Conservation (phyloP, 2,113 vertebrate species). For the Rhinoptilus africanus region DNA sequence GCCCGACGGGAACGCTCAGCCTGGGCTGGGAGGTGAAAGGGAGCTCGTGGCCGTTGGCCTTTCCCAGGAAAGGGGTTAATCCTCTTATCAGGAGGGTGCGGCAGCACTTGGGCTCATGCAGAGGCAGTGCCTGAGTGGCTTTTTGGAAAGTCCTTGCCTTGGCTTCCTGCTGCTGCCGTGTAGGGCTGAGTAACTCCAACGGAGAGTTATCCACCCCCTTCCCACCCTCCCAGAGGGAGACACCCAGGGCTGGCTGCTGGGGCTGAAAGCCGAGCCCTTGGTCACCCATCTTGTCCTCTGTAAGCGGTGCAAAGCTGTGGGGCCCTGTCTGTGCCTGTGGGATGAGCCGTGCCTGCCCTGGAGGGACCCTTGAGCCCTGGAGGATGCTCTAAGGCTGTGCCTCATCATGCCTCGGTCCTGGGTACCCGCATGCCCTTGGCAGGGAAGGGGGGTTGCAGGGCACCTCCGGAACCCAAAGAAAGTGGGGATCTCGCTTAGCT, state of each 20-base stretch:
- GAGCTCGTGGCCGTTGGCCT: fast-evolving
- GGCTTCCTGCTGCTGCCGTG: fast-evolving
- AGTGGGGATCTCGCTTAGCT: fast-evolving
- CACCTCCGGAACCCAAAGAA: background rate
- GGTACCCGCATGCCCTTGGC: fast-evolving
- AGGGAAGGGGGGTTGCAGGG: fast-evolving
- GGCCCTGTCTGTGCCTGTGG: background rate
- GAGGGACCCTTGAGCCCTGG: background rate
- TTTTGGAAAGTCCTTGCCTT: background rate
- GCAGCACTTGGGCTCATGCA: fast-evolving
- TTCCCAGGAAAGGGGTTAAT: background rate
- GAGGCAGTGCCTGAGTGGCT: background rate
- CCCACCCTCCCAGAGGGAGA: fast-evolving
- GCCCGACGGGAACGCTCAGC: background rate
- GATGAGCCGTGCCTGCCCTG: background rate
- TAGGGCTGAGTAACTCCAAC: background rate
- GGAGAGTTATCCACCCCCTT: background rate
- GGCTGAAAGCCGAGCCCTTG: background rate
- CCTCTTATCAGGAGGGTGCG: background rate
- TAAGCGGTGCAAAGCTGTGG: background rate
- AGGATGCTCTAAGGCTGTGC: background rate
- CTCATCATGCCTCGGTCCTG: fast-evolving
- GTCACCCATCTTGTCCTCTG: background rate
- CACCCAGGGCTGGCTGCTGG: background rate
- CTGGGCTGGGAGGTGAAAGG: background rate